Evolutionary conservation across 2,888 invertebrate genomes (phyloP).

Genomic region (Dryocosmus kuriphilus): DNA sequence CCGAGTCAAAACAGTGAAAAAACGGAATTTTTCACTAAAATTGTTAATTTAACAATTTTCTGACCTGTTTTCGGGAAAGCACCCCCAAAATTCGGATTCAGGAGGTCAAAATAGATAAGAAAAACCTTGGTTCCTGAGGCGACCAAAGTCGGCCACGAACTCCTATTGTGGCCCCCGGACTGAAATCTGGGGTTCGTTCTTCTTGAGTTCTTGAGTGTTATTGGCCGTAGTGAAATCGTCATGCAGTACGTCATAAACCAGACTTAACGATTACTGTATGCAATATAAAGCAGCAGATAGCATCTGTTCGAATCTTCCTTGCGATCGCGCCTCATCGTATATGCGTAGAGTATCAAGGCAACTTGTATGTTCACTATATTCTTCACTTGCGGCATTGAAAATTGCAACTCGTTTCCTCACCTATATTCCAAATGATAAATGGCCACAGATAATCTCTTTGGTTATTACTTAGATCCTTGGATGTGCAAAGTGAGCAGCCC

Average conservation of each 20-base stretch:
- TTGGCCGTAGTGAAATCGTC: constrained; percentile 1
- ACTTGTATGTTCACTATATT: constrained; percentile 14
- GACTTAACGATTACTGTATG: constrained; percentile 11
- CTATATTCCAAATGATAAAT: constrained; percentile 30
- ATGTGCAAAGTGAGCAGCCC: constrained; percentile 16
- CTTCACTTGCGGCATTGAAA: constrained; percentile 17
- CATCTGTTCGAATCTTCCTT: constrained; percentile 19
- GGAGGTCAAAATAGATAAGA: no score
- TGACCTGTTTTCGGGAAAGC: no score
- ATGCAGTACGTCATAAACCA: constrained; percentile 13
- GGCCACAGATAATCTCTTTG: constrained; percentile 18
- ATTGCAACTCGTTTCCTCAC: constrained; percentile 27
- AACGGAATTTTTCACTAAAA: no score
- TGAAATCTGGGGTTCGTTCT: neutral
- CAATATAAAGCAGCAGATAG: constrained; percentile 15
- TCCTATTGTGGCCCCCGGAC: no score
- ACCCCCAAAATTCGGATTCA: no score
- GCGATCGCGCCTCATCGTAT: constrained; percentile 19
- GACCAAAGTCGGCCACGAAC: no score
- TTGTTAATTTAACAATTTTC: no score
- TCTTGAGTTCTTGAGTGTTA: neutral
- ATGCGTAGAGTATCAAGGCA: neutral
- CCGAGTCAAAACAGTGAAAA: no score
- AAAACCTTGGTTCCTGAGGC: no score
- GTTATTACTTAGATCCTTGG: constrained; percentile 25